These are phyloP conservation scores for Chionodraco myersi DNA, from an alignment of 2,113 vertebrate genomes.

Conservation along the genomic window DNA sequence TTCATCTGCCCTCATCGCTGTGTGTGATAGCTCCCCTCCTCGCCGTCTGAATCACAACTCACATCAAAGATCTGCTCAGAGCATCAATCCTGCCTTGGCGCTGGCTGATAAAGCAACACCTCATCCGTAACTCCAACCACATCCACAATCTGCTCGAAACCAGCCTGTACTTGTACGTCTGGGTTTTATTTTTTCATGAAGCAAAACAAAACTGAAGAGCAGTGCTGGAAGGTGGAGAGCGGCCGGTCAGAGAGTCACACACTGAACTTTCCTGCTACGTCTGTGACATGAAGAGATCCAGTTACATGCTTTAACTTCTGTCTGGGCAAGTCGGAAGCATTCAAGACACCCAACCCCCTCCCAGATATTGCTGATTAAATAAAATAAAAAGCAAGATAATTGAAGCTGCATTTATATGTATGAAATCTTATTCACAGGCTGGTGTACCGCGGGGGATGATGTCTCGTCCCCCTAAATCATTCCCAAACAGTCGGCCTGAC, in stretches of 20 bases:
- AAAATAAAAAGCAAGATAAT: slow-evolving; percentile 67
- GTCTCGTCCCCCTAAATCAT: slow-evolving; percentile 57
- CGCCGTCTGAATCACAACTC: slow-evolving; percentile 43
- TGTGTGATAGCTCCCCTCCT: slow-evolving; percentile 38
- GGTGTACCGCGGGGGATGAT: slow-evolving; percentile 31
- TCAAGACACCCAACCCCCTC: slow-evolving; percentile 52
- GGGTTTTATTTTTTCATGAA: slow-evolving; percentile 11
- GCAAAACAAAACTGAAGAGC: slow-evolving; percentile 20
- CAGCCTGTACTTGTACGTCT: slow-evolving; percentile 26
- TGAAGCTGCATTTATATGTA: slow-evolving; percentile 64
- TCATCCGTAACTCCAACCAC: slow-evolving; percentile 54
- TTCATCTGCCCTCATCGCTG: not conserved
- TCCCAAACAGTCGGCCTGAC: slow-evolving; percentile 68
- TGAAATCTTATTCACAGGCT: slow-evolving; percentile 61
- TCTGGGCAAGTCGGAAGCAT: slow-evolving; percentile 61
- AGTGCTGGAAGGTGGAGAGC: slow-evolving; percentile 24
- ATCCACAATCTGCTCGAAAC: slow-evolving; percentile 51
- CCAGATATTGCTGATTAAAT: slow-evolving; percentile 73
- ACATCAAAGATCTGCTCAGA: slow-evolving; percentile 52
- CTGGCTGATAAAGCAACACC: slow-evolving; percentile 62
- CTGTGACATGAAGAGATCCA: slow-evolving; percentile 31
- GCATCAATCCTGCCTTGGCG: slow-evolving; percentile 20
- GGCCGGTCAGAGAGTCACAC: not conserved
- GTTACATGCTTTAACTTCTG: slow-evolving; percentile 49
- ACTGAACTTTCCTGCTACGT: slow-evolving; percentile 24